Percentiles rank a stretch among this genome's conserved stretches.
These are phyloP conservation scores for Linurgus olivaceus DNA, from an alignment of 2,797 vertebrate species.

Conservation along the genomic window DNA sequence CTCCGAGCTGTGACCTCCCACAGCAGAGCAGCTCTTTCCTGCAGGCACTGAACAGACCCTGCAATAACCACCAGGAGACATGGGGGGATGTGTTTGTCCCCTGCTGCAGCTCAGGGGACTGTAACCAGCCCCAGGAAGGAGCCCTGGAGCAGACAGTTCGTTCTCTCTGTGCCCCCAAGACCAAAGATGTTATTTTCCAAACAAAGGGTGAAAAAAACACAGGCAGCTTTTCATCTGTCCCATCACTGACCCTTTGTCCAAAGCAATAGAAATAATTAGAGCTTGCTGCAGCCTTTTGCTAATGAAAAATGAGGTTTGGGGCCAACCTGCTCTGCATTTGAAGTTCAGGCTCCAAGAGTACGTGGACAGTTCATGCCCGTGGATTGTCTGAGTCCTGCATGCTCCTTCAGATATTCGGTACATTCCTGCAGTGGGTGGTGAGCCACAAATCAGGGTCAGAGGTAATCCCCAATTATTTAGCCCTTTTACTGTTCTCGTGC, in stretches of 20 bases:
- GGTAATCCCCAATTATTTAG: constrained; percentile 66
- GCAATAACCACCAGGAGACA: not conserved
- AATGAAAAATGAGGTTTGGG: constrained; percentile 12
- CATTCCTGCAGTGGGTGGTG: constrained; percentile 61
- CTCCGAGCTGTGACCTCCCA: not conserved
- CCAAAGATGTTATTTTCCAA: not conserved
- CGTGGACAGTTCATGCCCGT: not conserved
- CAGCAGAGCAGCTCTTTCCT: not conserved
- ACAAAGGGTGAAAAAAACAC: not conserved
- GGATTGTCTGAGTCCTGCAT: constrained; percentile 6
- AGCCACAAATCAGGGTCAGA: constrained; percentile 50
- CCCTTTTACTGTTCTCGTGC: constrained; percentile 40
- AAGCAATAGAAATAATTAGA: not conserved
- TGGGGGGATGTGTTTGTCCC: not conserved
- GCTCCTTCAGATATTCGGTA: constrained; percentile 26
- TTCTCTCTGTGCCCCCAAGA: not conserved
- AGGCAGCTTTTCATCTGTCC: not conserved
- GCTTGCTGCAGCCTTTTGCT: not conserved
- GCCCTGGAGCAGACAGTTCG: accelerated
- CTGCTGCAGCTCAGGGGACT: not conserved
- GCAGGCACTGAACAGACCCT: not conserved
- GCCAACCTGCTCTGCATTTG: not conserved
- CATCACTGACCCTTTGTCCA: not conserved
- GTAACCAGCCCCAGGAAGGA: not conserved
- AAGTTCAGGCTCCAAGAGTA: not conserved